Evolutionary conservation across 2,888 invertebrate species (phyloP).

Genomic region (Eupithecia centaureata): DNA sequence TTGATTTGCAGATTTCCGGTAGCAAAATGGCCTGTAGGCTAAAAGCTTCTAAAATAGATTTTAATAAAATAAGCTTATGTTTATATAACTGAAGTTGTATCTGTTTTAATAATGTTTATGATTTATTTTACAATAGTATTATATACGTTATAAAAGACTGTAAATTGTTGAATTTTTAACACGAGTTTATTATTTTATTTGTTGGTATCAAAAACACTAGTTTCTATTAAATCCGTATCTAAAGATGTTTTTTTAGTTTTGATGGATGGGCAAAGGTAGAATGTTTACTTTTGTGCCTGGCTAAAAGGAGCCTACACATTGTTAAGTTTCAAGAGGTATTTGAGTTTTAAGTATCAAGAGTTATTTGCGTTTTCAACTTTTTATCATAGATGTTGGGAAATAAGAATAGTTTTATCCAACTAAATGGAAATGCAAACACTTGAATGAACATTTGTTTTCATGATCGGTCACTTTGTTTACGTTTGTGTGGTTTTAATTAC

Average conservation of each 20-base stretch:
- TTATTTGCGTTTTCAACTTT: neutral
- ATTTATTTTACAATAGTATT: neutral
- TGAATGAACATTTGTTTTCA: slow-evolving; percentile 30
- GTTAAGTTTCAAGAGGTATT: neutral
- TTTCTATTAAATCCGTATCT: neutral
- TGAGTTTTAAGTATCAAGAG: neutral
- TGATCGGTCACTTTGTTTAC: slow-evolving; percentile 38
- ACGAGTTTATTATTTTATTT: neutral
- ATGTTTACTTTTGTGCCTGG: neutral
- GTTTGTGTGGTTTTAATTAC: neutral
- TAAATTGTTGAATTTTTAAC: neutral
- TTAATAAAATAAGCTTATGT: neutral
- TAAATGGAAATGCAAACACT: slow-evolving; percentile 6
- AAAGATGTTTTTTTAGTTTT: neutral
- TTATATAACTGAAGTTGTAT: neutral
- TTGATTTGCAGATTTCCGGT: neutral
- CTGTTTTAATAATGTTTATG: neutral
- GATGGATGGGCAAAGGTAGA: neutral
- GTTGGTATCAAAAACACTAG: neutral
- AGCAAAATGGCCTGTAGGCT: neutral
- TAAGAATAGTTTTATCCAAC: neutral
- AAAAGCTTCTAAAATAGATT: neutral
- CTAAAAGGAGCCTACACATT: neutral
- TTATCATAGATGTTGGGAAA: neutral
- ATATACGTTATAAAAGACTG: neutral